Percentiles rank a stretch among this genome's conserved stretches.
Conservation (phyloP, 1,140 invertebrate species). For the Papilio machaon region DNA sequence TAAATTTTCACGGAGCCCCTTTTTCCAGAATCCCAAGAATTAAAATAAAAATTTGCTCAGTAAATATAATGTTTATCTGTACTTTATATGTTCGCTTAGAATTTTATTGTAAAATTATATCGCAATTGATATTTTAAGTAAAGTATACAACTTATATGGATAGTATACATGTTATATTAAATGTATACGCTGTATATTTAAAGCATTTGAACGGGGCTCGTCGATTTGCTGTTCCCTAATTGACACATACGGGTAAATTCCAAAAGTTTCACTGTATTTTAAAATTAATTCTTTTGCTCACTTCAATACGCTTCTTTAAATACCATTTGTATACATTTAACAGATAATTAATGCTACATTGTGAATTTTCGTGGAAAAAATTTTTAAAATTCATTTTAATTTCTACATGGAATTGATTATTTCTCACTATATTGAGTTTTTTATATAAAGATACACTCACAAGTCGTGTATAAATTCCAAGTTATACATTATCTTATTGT, state of each 20-base stretch:
- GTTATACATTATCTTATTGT: no score
- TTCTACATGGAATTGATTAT: neutral
- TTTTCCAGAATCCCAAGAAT: neutral
- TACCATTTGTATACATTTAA: neutral
- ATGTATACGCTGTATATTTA: neutral
- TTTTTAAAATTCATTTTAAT: neutral
- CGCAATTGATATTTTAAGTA: neutral
- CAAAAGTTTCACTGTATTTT: conserved; percentile 30
- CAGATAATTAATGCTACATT: neutral
- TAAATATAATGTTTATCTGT: conserved; percentile 6
- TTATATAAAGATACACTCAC: no score
- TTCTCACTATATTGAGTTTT: no score
- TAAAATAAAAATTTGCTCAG: conserved; percentile 13
- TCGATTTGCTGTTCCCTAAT: neutral
- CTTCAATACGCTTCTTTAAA: neutral
- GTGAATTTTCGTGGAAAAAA: no score
- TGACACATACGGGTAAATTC: conserved; percentile 48
- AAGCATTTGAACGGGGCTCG: neutral
- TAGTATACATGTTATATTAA: neutral
- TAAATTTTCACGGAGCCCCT: conserved; percentile 34
- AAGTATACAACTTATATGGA: neutral
- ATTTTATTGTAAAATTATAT: neutral
- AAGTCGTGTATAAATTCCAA: no score
- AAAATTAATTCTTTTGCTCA: conserved; percentile 31
- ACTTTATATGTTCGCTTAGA: neutral